These are phyloP conservation scores for Chrysolina americana DNA, from an alignment of 2,888 invertebrate genomes.

Conservation along the genomic window DNA sequence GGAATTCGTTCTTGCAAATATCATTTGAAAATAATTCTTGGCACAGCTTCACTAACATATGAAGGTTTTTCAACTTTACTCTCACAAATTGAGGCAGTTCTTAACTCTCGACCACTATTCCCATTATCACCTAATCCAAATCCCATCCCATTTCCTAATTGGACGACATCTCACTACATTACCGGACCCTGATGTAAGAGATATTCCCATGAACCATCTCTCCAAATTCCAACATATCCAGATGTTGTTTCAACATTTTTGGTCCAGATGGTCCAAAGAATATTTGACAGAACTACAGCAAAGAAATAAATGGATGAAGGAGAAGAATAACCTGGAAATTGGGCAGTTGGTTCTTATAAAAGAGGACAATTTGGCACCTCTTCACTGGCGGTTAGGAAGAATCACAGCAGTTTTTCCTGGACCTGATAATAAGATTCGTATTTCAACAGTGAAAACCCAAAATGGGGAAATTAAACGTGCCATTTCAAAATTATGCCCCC, in stretches of 20 bases:
- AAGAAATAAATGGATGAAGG: slow-evolving; percentile 43
- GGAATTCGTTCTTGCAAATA: slow-evolving; percentile 56
- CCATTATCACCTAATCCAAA: slow-evolving; percentile 52
- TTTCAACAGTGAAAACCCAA: no score
- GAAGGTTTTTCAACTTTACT: slow-evolving; percentile 54
- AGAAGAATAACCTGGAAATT: neutral
- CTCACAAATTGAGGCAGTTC: slow-evolving; percentile 55
- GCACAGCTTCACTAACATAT: slow-evolving; percentile 47
- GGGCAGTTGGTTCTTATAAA: slow-evolving; percentile 22
- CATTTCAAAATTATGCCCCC: no score
- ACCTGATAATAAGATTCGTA: no score
- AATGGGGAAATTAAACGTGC: no score
- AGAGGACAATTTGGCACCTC: slow-evolving; percentile 30
- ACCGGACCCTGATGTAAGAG: slow-evolving; percentile 39
- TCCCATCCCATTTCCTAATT: slow-evolving; percentile 56
- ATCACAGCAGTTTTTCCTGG: slow-evolving; percentile 6
- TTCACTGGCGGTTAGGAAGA: slow-evolving; percentile 28
- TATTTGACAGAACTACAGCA: slow-evolving; percentile 53
- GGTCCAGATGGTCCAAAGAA: slow-evolving; percentile 51
- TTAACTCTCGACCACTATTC: slow-evolving; percentile 58
- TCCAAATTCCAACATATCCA: slow-evolving; percentile 52
- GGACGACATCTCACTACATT: slow-evolving; percentile 46
- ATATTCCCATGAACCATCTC: slow-evolving; percentile 42
- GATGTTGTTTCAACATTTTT: slow-evolving; percentile 51
- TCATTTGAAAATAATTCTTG: slow-evolving; percentile 54